These are phyloP conservation scores for Nemapogon koenigi DNA, from an alignment of 2,888 invertebrate species.

Conservation along the genomic window DNA sequence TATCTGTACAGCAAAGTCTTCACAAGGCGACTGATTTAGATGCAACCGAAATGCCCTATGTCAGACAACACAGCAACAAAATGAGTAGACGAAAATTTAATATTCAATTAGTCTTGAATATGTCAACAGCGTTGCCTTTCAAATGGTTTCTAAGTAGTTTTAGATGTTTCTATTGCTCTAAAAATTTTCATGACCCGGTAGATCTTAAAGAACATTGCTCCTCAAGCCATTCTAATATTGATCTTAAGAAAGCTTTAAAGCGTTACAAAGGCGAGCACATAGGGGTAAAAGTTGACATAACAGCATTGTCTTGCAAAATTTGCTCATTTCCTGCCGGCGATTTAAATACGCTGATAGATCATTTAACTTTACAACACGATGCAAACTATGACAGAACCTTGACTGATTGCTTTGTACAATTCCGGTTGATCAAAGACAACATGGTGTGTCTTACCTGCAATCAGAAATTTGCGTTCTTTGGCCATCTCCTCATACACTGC, in stretches of 20 bases:
- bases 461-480: constrained; percentile 38
- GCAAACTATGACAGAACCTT: constrained; percentile 41
- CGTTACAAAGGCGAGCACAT: constrained; percentile 5
- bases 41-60: constrained; percentile 38
- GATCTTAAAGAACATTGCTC: constrained; percentile 33
- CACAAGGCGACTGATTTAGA: constrained; percentile 32
- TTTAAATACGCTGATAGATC: constrained; percentile 37
- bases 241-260: constrained; percentile 4
- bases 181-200: constrained; percentile 40
- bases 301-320: constrained; percentile 35
- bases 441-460: constrained; percentile 43
- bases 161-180: constrained; percentile 46
- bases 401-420: constrained; percentile 39
- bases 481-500: constrained; percentile 34
- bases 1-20: constrained; percentile 37
- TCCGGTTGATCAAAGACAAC: constrained; percentile 39
- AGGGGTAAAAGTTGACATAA: constrained; percentile 35
- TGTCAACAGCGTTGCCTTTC: constrained; percentile 50
- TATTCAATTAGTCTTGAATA: constrained; percentile 44
- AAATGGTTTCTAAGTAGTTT: constrained; percentile 41
- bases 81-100: constrained; percentile 20
- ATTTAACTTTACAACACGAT: constrained; percentile 34
- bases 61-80: constrained; percentile 43
- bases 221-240: constrained; percentile 36
- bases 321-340: constrained; percentile 28